A percentile compares a stretch with the other conserved stretches of the same genome.
phyloP scores from a whole-genome alignment of 2,888 invertebrate species.

The Copidosoma aretas region DNA sequence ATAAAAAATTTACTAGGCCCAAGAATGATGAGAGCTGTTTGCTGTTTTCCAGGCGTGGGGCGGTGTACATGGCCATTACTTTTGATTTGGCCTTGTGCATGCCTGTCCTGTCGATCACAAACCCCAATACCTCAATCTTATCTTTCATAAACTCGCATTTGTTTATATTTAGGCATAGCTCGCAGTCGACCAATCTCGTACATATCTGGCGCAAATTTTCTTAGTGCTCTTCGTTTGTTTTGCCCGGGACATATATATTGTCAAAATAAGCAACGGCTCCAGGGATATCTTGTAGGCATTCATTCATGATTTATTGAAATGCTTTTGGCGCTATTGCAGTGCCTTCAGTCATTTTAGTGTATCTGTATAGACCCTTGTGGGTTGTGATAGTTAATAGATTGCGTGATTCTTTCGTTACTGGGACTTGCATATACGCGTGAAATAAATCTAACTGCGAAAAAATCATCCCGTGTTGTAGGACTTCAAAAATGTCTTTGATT shows the following conservation, averaged over 20 bases:
- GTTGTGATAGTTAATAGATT: slow-evolving; percentile 20
- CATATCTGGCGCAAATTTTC: slow-evolving; percentile 37
- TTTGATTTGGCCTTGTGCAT: background rate
- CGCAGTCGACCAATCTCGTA: slow-evolving; percentile 13
- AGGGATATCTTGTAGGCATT: slow-evolving; percentile 42
- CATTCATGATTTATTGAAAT: slow-evolving; percentile 49
- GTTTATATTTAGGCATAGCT: too few species aligned
- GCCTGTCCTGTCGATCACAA: background rate
- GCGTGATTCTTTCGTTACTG: slow-evolving; percentile 28
- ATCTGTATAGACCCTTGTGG: slow-evolving; percentile 11
- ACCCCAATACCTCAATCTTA: background rate
- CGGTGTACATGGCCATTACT: background rate
- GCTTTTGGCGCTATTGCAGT: slow-evolving; percentile 37
- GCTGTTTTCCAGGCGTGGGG: background rate
- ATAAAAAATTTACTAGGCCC: slow-evolving; percentile 4
- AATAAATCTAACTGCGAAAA: slow-evolving; percentile 26
- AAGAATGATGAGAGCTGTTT: slow-evolving; percentile 10
- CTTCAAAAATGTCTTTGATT: slow-evolving; percentile 26
- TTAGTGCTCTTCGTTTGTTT: slow-evolving; percentile 35
- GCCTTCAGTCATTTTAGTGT: slow-evolving; percentile 10
- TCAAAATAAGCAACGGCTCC: slow-evolving; percentile 43
- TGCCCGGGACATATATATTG: slow-evolving; percentile 42
- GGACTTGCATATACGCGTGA: slow-evolving; percentile 37
- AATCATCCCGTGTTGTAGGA: slow-evolving; percentile 18
- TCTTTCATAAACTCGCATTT: too few species aligned